Evolutionary conservation across 2,113 vertebrate species (phyloP).

Genomic region (Pogonocichla stellata): DNA sequence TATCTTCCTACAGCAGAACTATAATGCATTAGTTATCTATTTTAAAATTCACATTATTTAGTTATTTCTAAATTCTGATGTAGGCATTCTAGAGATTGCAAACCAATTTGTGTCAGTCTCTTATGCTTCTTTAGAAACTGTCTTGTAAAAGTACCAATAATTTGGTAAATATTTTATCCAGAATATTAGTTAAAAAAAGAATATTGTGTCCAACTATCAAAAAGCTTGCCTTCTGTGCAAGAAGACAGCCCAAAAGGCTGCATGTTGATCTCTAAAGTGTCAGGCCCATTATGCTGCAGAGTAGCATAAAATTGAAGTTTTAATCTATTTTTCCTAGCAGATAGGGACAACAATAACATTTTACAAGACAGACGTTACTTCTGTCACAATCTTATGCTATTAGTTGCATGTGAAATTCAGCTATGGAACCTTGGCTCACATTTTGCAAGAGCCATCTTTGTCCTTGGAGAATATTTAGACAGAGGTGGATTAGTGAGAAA

Average conservation of each 20-base stretch:
- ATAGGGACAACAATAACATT: background rate
- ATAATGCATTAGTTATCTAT: background rate
- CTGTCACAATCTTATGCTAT: background rate
- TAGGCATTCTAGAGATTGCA: background rate
- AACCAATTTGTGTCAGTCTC: background rate
- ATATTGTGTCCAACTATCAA: background rate
- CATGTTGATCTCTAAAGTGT: background rate
- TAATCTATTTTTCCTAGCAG: background rate
- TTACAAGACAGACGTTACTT: background rate
- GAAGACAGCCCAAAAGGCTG: background rate
- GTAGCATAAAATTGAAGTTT: background rate
- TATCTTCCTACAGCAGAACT: background rate
- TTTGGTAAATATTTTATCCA: background rate
- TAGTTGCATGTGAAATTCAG: background rate
- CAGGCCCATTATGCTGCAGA: background rate
- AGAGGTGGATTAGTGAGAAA: background rate
- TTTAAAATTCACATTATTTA: background rate
- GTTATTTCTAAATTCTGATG: background rate
- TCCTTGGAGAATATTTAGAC: background rate
- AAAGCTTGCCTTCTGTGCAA: background rate
- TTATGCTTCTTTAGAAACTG: background rate
- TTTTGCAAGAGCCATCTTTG: background rate
- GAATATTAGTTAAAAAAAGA: background rate
- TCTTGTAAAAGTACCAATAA: background rate
- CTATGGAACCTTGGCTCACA: background rate